Evolutionary conservation across 2,797 vertebrate genomes (phyloP).

Genomic region (Anas bernieri): DNA sequence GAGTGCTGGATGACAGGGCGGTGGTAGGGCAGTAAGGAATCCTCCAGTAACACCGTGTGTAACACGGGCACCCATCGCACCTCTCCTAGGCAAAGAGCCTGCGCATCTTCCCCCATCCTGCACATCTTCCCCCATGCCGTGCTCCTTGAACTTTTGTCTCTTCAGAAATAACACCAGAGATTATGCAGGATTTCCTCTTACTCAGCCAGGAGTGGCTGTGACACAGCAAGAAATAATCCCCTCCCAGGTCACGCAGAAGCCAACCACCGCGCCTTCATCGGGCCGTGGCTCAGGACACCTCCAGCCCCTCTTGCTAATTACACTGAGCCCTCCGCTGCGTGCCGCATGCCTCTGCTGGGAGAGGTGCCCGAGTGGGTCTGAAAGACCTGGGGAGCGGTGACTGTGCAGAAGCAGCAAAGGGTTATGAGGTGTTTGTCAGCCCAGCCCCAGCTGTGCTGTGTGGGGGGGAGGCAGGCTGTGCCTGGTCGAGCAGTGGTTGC

Average conservation of each 20-base stretch:
- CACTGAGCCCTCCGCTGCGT: not conserved
- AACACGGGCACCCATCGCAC: not conserved
- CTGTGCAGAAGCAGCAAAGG: not conserved
- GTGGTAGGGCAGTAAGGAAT: not conserved
- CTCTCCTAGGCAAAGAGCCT: not conserved
- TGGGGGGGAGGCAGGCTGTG: not conserved
- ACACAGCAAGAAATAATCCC: conserved; percentile 50
- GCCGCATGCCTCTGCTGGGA: not conserved
- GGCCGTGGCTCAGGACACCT: not conserved
- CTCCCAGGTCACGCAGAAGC: not conserved
- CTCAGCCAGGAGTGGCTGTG: conserved; percentile 35
- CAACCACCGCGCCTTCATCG: not conserved
- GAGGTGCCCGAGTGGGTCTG: not conserved
- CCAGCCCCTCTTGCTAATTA: not conserved
- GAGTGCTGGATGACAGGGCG: not conserved
- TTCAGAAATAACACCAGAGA: conserved; percentile 31
- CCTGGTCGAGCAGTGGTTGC: not conserved
- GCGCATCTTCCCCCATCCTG: not conserved
- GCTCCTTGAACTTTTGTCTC: not conserved
- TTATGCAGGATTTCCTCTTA: conserved; percentile 50
- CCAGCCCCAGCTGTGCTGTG: not conserved
- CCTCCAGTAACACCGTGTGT: not conserved
- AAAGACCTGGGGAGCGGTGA: not conserved
- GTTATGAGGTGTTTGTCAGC: not conserved
- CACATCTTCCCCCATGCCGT: not conserved